These are phyloP conservation scores for Argopecten irradians DNA, from an alignment of 1,140 invertebrate genomes.

Conservation along the genomic window DNA sequence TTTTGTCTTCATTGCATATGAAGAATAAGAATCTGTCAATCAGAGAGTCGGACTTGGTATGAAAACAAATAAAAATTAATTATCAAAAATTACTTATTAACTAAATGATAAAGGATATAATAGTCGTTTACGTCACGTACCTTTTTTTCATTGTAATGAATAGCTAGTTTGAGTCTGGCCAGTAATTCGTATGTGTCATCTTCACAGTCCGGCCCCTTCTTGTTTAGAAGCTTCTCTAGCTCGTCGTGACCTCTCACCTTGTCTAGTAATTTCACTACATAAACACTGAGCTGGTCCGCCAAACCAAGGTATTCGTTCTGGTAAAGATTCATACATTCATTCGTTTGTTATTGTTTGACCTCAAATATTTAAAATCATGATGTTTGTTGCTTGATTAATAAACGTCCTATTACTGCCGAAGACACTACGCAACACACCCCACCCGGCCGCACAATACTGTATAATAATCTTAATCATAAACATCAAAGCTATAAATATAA, in stretches of 20 bases:
- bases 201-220: constrained; percentile 64
- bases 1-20: too few relatives aligned
- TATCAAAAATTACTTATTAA: too few relatives aligned
- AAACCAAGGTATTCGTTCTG: constrained; percentile 80
- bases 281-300: constrained; percentile 78
- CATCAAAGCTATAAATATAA: neutral
- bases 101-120: too few relatives aligned
- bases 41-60: too few relatives aligned
- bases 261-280: constrained; percentile 73
- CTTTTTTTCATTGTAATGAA: constrained; percentile 75
- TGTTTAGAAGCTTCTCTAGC: constrained; percentile 73
- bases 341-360: neutral
- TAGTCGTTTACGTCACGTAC: constrained; percentile 52
- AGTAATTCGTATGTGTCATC: constrained; percentile 74
- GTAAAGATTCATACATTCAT: constrained; percentile 36
- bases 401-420: too few relatives aligned
- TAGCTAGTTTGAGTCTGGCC: constrained; percentile 72
- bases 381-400: too few relatives aligned
- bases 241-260: constrained; percentile 75
- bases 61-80: too few relatives aligned
- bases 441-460: too few relatives aligned
- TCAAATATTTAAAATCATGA: neutral
- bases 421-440: too few relatives aligned
- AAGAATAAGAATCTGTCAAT: too few relatives aligned
- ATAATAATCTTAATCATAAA: neutral